Base-by-base conservation (phyloP, 35 echinoderm and acorn worm genomes). In the Holothuria glaberrima region DNA sequence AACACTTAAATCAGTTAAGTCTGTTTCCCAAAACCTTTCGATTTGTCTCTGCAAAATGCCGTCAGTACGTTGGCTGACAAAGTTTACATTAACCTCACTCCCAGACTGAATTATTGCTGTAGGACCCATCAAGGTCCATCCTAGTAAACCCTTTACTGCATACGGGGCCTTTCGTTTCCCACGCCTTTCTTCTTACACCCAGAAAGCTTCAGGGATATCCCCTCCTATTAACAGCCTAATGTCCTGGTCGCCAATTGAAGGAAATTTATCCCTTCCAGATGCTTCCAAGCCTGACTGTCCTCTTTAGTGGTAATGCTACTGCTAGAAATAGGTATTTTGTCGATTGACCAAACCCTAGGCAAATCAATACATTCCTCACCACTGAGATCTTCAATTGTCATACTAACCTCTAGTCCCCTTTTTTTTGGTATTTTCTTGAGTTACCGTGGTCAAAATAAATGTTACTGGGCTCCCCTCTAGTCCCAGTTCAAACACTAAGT, bases 361-460 rank as follows among this genome's bases (percentile, higher is more conserved):
- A 88, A 75, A 20, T 77, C 66, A 31, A 78, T 86, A 48, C 54
- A 41, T 45, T 87, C 83, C 22, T 33, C 64, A 0, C 54, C 83
- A 88, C 61, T 29, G 29, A 91, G 76, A 56, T 48, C 59, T 28
- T 91, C 50, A 1, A 92, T 83, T 25, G 69, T 59, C 56, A 92
- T 24, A 48, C 46, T 46, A 31, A 78, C 72, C 71, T 89, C 74
- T 9, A 80, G 58, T 28, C 69, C 60, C 28, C 36, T 48, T 46
- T 18, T 79, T 89, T 56, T 89, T 67, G 25, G 30, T 28, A 57
- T 73, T 89, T 9, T 48, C 76, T 54, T 56, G 68, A 93, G 81
- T 89, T 77, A 93, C 56, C 12, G 91, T 93, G 14, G 91, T 73
- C 25, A 89, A 45, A 28, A 45, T 21, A 50, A 89, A 93, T 7